Percentiles rank a stretch among this genome's conserved stretches.
These are phyloP conservation scores for Achroia grisella DNA, from an alignment of 1,140 invertebrate species.

Conservation along the genomic window DNA sequence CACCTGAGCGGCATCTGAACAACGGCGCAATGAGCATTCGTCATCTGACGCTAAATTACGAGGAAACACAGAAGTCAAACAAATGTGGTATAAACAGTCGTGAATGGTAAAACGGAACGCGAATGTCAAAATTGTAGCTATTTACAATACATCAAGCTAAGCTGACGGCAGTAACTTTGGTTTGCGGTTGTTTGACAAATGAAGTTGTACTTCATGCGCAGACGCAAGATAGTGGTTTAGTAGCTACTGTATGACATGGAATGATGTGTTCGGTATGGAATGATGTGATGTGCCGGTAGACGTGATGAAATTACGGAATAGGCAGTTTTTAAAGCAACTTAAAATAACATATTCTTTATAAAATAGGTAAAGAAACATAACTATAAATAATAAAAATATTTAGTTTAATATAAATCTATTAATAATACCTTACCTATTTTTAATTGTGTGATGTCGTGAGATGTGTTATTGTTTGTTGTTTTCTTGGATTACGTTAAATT, in stretches of 20 bases:
- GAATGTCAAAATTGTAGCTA: constrained; percentile 54
- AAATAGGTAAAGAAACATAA: too few species aligned
- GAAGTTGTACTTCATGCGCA: constrained; percentile 34
- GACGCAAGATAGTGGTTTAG: constrained; percentile 26
- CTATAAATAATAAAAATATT: too few species aligned
- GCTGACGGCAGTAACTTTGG: constrained; percentile 15
- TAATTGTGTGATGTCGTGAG: too few species aligned
- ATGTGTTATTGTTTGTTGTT: too few species aligned
- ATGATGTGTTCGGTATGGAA: constrained; percentile 8
- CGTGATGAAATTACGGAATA: too few species aligned
- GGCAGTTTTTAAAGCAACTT: too few species aligned
- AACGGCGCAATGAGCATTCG: constrained; percentile 39
- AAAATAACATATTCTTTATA: too few species aligned
- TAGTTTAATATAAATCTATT: too few species aligned
- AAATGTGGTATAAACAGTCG: constrained; percentile 17
- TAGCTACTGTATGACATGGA: constrained; percentile 34
- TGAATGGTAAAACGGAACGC: constrained; percentile 43
- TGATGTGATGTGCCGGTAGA: too few species aligned
- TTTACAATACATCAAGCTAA: constrained; percentile 48
- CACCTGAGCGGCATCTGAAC: constrained; percentile 15
- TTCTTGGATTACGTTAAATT: too few species aligned
- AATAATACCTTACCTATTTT: too few species aligned
- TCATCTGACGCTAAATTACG: constrained; percentile 37
- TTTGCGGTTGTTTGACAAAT: constrained; percentile 65
- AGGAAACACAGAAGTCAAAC: constrained; percentile 25